Base-by-base conservation (phyloP, 64 coral and sea anemone species). In the Pocillopora damicornis region DNA sequence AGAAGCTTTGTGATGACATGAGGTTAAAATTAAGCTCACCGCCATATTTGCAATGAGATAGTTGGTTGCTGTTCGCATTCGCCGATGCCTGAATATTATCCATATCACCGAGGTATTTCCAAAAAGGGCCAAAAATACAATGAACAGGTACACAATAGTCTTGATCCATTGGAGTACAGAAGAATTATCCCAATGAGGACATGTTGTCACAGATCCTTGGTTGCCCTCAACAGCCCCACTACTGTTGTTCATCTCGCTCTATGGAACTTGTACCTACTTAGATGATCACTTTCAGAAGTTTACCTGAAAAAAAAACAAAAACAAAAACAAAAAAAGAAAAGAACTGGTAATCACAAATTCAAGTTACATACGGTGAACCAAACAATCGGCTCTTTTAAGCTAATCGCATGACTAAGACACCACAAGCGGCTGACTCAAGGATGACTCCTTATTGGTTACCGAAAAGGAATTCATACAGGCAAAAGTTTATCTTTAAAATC, bases 1-100 rank as follows among this genome's bases (percentile, higher is more conserved):
- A 51, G 66, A n/a, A 9, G 66, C 20, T n/a, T 63, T 63, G 30
- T 63, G 1, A n/a, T 18, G 20, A 69, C 4, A 69, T 67, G 9
- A 11, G n/a, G 25, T 11, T 20, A n/a, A 30, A 0, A 71, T 18
- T 66, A 34, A 9, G 34, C 89, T 85, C 30, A 90, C 80, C 51
- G 89, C 89, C 89, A 90, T 90, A 61, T 90, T 90, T 9, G 75
- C 74, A 5, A 90, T 90, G 11, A 90, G 89, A 14, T 85, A 90
- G 80, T 90, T 90, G 11, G 89, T 90, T 84, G 89, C 59, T 11
- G 89, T 83, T 26, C 68, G 57, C 56, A 90, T 74, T 20, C 80
- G 3, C 25, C 89, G 83, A 36, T 85, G 80, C 58, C 66, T 80
- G 60, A 76, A 90, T 76, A 90, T 59, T 15, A 85, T 75, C 15